Evolutionary conservation across 2,113 vertebrate species (phyloP).

Genomic region (Lophochroa leadbeateri): DNA sequence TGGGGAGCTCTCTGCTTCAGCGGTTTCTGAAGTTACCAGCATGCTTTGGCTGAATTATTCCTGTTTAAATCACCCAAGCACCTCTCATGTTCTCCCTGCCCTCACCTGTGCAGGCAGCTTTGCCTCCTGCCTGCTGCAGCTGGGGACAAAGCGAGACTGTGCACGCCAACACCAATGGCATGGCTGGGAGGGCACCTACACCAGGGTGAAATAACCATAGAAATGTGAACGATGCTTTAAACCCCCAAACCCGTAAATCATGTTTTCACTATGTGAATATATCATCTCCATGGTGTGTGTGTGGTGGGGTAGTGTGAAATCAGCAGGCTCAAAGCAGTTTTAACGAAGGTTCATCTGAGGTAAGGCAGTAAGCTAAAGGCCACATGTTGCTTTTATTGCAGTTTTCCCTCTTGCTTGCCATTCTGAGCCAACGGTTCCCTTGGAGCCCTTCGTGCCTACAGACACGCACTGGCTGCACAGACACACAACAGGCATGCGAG

Average conservation of each 20-base stretch:
- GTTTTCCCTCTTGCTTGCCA: conserved; percentile 9
- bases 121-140: neutral
- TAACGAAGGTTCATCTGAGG: conserved; percentile 40
- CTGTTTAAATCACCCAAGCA: neutral
- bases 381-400: conserved; percentile 62
- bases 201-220: neutral
- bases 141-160: neutral
- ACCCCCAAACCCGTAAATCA: neutral
- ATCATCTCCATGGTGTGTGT: neutral
- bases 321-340: conserved; percentile 1
- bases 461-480: neutral
- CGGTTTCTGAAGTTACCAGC: neutral
- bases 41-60: neutral
- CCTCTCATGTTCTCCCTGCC: neutral
- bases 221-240: neutral
- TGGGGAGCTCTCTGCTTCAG: neutral
- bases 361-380: conserved; percentile 58
- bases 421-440: conserved; percentile 8
- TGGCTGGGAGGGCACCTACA: neutral
- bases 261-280: neutral
- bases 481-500: conserved; percentile 28
- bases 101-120: neutral
- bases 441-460: conserved; percentile 49
- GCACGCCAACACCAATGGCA: rapidly evolving
- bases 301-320: neutral